Evolutionary conservation across 2,113 vertebrate genomes (phyloP).

Genomic region (Cercopithecus mona): DNA sequence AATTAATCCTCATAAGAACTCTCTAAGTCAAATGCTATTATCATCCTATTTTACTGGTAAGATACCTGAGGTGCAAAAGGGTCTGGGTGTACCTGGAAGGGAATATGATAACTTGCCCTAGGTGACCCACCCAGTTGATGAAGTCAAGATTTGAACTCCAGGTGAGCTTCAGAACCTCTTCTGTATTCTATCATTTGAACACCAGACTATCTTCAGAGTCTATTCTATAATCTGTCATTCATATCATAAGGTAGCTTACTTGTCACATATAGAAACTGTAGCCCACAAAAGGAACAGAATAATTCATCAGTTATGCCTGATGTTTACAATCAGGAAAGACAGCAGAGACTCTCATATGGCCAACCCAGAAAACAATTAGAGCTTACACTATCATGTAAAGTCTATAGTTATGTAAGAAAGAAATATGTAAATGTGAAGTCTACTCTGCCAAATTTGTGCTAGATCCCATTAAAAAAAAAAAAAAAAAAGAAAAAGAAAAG

Average conservation of each 20-base stretch:
- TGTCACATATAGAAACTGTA: neutral
- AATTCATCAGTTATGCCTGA: neutral
- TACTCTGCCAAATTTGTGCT: neutral
- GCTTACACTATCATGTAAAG: neutral
- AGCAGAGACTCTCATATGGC: neutral
- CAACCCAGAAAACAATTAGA: neutral
- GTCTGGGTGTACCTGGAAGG: neutral
- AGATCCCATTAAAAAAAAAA: neutral
- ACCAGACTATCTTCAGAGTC: neutral
- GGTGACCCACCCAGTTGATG: neutral
- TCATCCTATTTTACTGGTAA: neutral
- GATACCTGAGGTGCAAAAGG: neutral
- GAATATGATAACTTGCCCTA: accelerated
- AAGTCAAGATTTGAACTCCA: neutral
- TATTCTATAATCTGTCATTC: neutral
- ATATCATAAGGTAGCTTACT: neutral
- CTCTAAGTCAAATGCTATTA: neutral
- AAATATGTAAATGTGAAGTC: neutral
- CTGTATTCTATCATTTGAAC: neutral
- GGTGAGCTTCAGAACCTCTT: neutral
- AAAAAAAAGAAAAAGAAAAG: neutral
- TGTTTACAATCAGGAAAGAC: neutral
- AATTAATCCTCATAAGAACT: neutral
- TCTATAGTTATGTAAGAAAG: neutral
- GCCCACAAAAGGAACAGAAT: neutral